Conservation (phyloP, 2,888 invertebrate genomes). For the Gandaritis pyraliata region DNA sequence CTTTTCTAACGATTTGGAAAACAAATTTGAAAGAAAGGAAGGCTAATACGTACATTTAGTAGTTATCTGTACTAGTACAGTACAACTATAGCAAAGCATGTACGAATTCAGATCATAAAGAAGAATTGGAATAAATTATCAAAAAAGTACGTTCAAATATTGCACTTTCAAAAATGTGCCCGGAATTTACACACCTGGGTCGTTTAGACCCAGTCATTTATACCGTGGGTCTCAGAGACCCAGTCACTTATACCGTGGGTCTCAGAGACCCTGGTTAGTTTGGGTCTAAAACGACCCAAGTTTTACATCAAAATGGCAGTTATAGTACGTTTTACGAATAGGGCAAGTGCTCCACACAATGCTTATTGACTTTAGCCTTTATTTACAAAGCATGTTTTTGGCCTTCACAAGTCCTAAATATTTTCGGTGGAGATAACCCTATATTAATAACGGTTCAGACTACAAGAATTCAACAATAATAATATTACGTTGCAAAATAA, state of each 20-base stretch:
- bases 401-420: slow-evolving; percentile 70
- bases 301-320: slow-evolving; percentile 29
- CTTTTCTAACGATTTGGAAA: slow-evolving; percentile 46
- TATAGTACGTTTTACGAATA: slow-evolving; percentile 25
- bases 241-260: slow-evolving; percentile 8
- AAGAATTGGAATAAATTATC: slow-evolving; percentile 37
- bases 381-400: slow-evolving; percentile 80
- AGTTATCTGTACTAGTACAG: slow-evolving; percentile 2
- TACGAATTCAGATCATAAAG: slow-evolving; percentile 56
- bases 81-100: too few relatives aligned
- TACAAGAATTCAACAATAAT: slow-evolving; percentile 27
- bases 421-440: slow-evolving; percentile 72
- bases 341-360: slow-evolving; percentile 34
- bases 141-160: slow-evolving; percentile 52
- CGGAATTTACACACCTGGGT: slow-evolving; percentile 35
- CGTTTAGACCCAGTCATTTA: slow-evolving; percentile 18
- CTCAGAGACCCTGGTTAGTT: slow-evolving; percentile 11
- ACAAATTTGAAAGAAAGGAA: slow-evolving; percentile 47
- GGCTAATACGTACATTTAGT: slow-evolving; percentile 32
- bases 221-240: slow-evolving; percentile 11
- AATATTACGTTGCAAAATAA: too few relatives aligned
- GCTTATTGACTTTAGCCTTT: slow-evolving; percentile 53
- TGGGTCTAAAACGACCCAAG: slow-evolving; percentile 24
- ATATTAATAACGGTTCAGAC: slow-evolving; percentile 29
- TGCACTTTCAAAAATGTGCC: slow-evolving; percentile 58